phyloP scores from a whole-genome alignment of 2,888 invertebrate species.

The Tipula vernalis region DNA sequence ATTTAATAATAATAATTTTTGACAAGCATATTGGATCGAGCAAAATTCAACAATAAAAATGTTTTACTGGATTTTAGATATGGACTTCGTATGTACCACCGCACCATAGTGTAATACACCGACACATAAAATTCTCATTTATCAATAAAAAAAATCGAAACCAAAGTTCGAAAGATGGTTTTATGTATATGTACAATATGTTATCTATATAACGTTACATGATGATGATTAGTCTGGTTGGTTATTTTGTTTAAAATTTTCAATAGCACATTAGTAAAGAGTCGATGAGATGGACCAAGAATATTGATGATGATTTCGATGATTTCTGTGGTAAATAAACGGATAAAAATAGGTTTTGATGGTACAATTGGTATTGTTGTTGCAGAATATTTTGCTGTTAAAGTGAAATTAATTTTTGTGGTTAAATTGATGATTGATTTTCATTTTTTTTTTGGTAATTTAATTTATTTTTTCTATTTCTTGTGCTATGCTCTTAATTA shows the following conservation, averaged over 20 bases:
- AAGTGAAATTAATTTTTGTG: background rate
- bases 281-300: background rate
- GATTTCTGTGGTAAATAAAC: background rate
- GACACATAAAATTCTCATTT: background rate
- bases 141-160: background rate
- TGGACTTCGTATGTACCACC: background rate
- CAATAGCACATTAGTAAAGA: background rate
- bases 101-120: background rate
- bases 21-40: background rate
- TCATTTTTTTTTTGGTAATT: background rate
- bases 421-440: background rate
- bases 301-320: background rate
- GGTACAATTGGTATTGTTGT: background rate
- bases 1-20: background rate
- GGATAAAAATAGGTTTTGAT: background rate
- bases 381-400: background rate
- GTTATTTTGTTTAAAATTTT: background rate
- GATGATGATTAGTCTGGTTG: background rate
- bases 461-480: background rate
- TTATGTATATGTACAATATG: background rate
- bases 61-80: background rate
- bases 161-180: background rate
- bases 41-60: background rate
- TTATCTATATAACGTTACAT: background rate
- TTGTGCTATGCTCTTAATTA: background rate